phyloP scores from a whole-genome alignment of 2,888 invertebrate species.

The Cancer borealis region DNA sequence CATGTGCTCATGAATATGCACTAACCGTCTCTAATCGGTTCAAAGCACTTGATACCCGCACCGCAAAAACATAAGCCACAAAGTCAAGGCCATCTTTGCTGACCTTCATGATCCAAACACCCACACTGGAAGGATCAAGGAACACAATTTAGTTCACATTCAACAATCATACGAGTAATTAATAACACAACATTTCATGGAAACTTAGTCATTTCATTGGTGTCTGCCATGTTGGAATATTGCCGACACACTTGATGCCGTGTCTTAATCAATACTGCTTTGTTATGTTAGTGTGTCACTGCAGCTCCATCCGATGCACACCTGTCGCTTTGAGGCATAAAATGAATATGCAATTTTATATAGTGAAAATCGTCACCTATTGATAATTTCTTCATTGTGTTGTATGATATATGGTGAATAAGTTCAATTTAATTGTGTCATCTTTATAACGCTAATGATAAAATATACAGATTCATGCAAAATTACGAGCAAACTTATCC shows the following conservation, averaged over 20 bases:
- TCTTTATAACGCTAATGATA: neutral
- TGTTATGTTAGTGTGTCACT: neutral
- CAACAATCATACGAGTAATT: neutral
- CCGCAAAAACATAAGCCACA: too few species aligned
- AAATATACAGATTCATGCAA: neutral
- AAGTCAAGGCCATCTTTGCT: too few species aligned
- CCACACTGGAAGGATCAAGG: neutral
- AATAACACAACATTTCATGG: neutral
- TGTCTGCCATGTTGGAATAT: neutral
- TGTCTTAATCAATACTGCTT: neutral
- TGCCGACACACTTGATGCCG: neutral
- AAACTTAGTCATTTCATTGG: neutral
- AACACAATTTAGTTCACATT: neutral
- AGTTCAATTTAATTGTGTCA: neutral
- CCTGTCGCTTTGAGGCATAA: too few species aligned
- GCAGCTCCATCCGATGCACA: too few species aligned
- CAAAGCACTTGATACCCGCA: too few species aligned
- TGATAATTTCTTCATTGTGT: too few species aligned
- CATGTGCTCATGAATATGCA: too few species aligned
- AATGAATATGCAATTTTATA: too few species aligned
- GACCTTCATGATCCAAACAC: neutral
- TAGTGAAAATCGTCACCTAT: too few species aligned
- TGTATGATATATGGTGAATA: too few species aligned
- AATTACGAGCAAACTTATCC: neutral
- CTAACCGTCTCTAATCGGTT: too few species aligned